A percentile compares a stretch with the other conserved stretches of the same genome.
These are phyloP conservation scores for Australoheros facetus DNA, from an alignment of 2,797 vertebrate genomes.

Conservation along the genomic window DNA sequence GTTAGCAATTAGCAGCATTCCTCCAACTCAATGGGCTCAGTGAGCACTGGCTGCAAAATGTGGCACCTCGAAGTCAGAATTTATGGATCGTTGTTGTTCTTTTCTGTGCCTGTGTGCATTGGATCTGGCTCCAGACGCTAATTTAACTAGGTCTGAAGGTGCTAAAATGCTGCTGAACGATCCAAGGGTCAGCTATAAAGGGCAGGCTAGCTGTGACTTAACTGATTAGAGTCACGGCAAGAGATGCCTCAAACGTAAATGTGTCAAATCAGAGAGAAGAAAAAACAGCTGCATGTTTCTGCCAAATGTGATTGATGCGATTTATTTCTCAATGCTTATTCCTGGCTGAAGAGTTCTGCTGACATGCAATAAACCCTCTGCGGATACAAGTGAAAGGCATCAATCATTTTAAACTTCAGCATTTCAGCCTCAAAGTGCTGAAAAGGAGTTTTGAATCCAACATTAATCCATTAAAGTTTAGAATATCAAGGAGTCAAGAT, in stretches of 20 bases:
- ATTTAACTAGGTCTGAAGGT: slow-evolving; percentile 15
- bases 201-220: slow-evolving; percentile 2
- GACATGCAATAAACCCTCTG: slow-evolving; percentile 54
- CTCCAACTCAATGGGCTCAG: slow-evolving; percentile 14
- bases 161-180: slow-evolving; percentile 19
- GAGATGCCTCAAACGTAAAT: slow-evolving; percentile 7
- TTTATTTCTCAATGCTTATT: slow-evolving; percentile 65
- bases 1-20: slow-evolving; percentile 14
- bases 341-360: slow-evolving; percentile 64
- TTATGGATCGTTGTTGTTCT: slow-evolving; percentile 20
- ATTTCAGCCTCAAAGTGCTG: slow-evolving; percentile 47
- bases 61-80: slow-evolving; percentile 35
- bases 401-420: slow-evolving; percentile 60
- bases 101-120: neutral
- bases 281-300: slow-evolving; percentile 34
- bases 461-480: slow-evolving; percentile 28
- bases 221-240: neutral
- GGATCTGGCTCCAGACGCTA: slow-evolving; percentile 3
- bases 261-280: slow-evolving; percentile 18
- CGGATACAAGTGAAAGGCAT: slow-evolving; percentile 56
- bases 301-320: slow-evolving; percentile 65
- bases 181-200: slow-evolving; percentile 4
- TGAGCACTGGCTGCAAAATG: slow-evolving; percentile 10
- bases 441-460: slow-evolving; percentile 40
- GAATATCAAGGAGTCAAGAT: slow-evolving; percentile 27